Evolutionary conservation across 2,888 invertebrate species (phyloP), one percentile per base, ranked within the genome.

Genomic region (Caenorhabditis becei): DNA sequence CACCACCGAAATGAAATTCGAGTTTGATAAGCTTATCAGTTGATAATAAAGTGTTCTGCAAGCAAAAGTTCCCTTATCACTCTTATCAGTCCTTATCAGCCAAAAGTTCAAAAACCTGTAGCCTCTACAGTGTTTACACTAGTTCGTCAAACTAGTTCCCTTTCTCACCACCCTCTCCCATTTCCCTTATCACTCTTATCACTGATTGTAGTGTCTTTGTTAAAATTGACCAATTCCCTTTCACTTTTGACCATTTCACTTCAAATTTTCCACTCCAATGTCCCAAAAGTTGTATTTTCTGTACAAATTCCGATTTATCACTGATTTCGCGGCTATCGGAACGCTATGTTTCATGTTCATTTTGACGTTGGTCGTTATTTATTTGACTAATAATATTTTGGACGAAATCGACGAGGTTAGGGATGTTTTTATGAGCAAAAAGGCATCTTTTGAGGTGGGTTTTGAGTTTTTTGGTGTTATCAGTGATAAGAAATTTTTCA

Each of bases 241-340:
- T 16, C 41, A 18, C 35, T 16, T 47, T 62, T 20, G 8, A 51
- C 14, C 14, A 44, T n/a, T n/a, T n/a, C n/a, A n/a, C n/a, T n/a
- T n/a, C n/a, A n/a, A n/a, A n/a, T n/a, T n/a, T 32, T 58, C 58
- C 1, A 14, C 41, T 24, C 24, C 2, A 49, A 18, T 49, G 16
- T 49, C 47, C n/a, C 32, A 58, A 32, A 58, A n/a, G n/a, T n/a
- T n/a, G n/a, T n/a, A 63, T 18, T 63, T 65, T 49, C 47, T 79
- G 10, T 79, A 56, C 37, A 79, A 67, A 62, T 79, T 67, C 26
- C 71, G 78, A 35, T 79, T 72, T 24, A 37, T 79, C 24, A 37
- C 62, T 5, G 78, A 79, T 56, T 79, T 79, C 37, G 26, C 66
- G n/a, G 66, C 78, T 5, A 79, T 79, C 23, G 78, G 78, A 58